Conservation (phyloP, 1,140 invertebrate species). For the Leptinotarsa undecemlineata region DNA sequence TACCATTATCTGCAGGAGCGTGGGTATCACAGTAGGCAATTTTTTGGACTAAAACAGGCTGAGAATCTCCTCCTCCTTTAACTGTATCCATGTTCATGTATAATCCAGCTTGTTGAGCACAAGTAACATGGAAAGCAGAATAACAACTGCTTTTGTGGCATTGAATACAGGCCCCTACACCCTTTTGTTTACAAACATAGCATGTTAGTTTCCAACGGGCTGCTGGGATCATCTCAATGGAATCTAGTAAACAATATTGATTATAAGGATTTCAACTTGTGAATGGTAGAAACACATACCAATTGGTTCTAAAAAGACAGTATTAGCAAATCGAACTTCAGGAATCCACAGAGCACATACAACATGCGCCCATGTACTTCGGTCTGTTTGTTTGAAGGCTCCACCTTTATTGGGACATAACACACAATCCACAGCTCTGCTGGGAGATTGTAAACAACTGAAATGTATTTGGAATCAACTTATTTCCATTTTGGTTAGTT, state of each 20-base stretch:
- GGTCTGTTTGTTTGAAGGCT: conserved; percentile 98
- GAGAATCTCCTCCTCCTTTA: conserved; percentile 64
- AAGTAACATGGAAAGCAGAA: conserved; percentile 97
- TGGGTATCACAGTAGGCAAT: conserved; percentile 96
- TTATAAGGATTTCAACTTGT: background rate
- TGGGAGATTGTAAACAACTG: conserved; percentile 91
- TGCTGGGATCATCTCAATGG: conserved; percentile 92
- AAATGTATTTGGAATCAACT: conserved; percentile 10
- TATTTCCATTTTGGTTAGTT: too few species aligned
- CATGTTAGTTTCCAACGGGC: conserved; percentile 94
- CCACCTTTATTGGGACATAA: conserved; percentile 97
- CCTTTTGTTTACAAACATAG: conserved; percentile 94
- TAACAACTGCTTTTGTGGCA: conserved; percentile 97
- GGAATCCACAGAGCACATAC: conserved; percentile 99
- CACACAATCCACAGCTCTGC: conserved; percentile 92
- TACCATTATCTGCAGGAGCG: conserved; percentile 75
- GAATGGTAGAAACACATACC: conserved; percentile 44
- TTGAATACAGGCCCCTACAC: conserved; percentile 95
- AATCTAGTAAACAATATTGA: conserved; percentile 62
- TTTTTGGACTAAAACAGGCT: conserved; percentile 85
- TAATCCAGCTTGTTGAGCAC: conserved; percentile 93
- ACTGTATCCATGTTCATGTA: conserved; percentile 97
- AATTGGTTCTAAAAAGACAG: conserved; percentile 96
- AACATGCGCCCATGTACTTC: conserved; percentile 96
- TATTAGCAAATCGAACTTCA: conserved; percentile 97